phyloP scores from a whole-genome alignment of 2,888 invertebrate genomes.

The Creontiades dilutus region DNA sequence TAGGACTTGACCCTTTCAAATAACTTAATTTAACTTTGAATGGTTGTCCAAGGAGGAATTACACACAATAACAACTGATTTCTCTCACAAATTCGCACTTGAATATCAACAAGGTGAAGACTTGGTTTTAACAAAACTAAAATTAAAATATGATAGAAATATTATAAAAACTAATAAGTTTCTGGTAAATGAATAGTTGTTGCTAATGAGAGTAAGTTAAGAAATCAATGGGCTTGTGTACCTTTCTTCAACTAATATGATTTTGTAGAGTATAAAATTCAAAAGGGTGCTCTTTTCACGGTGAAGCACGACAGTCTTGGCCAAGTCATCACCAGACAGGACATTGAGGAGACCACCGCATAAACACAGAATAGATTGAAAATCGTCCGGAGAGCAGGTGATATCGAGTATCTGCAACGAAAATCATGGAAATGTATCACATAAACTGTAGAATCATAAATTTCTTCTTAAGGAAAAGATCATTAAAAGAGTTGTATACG shows the following conservation, averaged over 20 bases:
- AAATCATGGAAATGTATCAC: neutral
- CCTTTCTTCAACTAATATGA: slow-evolving; percentile 78
- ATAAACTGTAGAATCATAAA: neutral
- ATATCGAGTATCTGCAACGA: slow-evolving; percentile 49
- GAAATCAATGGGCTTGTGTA: slow-evolving; percentile 73
- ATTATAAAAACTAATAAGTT: neutral
- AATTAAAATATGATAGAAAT: neutral
- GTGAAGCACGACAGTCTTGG: slow-evolving; percentile 67
- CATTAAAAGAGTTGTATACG: too few relatives aligned
- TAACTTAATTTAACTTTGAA: too few relatives aligned
- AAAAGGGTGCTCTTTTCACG: slow-evolving; percentile 75
- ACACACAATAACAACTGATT: too few relatives aligned
- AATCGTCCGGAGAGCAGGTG: slow-evolving; percentile 16
- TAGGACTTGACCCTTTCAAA: too few relatives aligned
- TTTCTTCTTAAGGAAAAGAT: too few relatives aligned
- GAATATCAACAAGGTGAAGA: too few relatives aligned
- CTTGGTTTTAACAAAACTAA: neutral
- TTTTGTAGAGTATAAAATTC: slow-evolving; percentile 77
- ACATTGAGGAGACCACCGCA: slow-evolving; percentile 77
- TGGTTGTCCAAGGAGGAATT: too few relatives aligned
- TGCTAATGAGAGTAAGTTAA: neutral
- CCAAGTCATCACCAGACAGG: slow-evolving; percentile 75
- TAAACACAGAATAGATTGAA: slow-evolving; percentile 75
- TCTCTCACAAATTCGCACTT: neutral
- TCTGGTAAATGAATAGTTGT: neutral